A percentile compares a stretch with the other conserved stretches of the same genome.
Conservation (phyloP, 2,888 invertebrate species). For the Archaeoteleia sp. region DNA sequence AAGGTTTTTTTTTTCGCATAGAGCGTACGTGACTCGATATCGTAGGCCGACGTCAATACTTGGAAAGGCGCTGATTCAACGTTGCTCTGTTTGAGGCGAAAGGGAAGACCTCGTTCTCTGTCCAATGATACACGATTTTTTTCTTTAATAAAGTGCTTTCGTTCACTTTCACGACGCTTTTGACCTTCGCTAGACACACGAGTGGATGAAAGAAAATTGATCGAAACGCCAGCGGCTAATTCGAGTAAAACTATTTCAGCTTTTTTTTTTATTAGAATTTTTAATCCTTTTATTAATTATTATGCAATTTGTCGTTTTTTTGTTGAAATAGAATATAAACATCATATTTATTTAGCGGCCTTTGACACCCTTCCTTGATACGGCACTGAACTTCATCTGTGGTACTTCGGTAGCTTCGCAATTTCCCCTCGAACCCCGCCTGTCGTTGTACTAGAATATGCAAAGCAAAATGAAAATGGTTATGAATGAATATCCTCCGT, state of each 20-base stretch:
- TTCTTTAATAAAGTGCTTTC: constrained; percentile 32
- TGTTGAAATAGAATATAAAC: no score
- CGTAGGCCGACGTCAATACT: constrained; percentile 53
- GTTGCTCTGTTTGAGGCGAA: constrained; percentile 53
- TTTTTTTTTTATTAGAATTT: constrained; percentile 4
- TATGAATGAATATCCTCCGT: no score
- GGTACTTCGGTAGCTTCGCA: no score
- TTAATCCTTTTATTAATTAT: no score
- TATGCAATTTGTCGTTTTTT: no score
- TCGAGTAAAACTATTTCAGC: constrained; percentile 23
- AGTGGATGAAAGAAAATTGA: constrained; percentile 41
- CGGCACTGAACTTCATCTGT: no score
- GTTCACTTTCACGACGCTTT: constrained; percentile 39
- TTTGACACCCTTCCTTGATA: no score
- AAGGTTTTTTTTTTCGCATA: constrained; percentile 39
- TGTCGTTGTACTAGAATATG: no score
- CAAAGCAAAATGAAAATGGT: no score
- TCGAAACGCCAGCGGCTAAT: constrained; percentile 29
- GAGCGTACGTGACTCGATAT: constrained; percentile 57
- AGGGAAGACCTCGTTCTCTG: constrained; percentile 50
- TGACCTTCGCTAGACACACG: constrained; percentile 36
- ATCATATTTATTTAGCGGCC: background rate
- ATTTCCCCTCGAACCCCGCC: no score
- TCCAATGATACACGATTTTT: constrained; percentile 46
- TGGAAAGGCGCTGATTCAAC: constrained; percentile 57